Conservation (phyloP, 1,140 invertebrate genomes). For the Euura saliciscinereae region DNA sequence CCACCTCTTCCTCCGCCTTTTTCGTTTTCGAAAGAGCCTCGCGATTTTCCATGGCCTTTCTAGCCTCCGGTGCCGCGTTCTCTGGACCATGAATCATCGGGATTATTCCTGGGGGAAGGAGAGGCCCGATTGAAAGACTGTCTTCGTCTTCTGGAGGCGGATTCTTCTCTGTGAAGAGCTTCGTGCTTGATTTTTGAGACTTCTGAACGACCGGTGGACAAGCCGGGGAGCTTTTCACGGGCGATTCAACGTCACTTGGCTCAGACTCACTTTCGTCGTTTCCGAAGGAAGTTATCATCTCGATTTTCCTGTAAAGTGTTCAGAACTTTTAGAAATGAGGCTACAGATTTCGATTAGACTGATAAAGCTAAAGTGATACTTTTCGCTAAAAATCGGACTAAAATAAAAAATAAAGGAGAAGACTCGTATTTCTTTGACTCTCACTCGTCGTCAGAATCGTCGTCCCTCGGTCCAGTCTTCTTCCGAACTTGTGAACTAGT, state of each 20-base stretch:
- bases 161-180: background rate
- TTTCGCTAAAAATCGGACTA: too few species aligned
- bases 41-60: background rate
- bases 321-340: conserved; percentile 25
- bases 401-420: too few species aligned
- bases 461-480: conserved; percentile 28
- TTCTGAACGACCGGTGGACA: background rate
- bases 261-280: conserved; percentile 55
- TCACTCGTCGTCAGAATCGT: conserved; percentile 63
- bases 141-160: background rate
- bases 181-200: background rate
- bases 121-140: conserved; percentile 27
- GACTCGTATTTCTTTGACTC: conserved; percentile 8
- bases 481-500: conserved; percentile 22
- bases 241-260: conserved; percentile 34
- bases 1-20: conserved; percentile 10
- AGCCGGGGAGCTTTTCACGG: conserved; percentile 25
- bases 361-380: background rate
- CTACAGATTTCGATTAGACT: conserved; percentile 18
- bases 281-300: conserved; percentile 67
- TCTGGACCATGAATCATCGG: conserved; percentile 30
- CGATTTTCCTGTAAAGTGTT: conserved; percentile 61
- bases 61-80: conserved; percentile 8
- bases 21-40: background rate
- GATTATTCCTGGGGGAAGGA: conserved; percentile 28